Evolutionary conservation across 2,113 vertebrate species (phyloP), one percentile per base, ranked within the genome.

Genomic region (Hemichromis elongatus): DNA sequence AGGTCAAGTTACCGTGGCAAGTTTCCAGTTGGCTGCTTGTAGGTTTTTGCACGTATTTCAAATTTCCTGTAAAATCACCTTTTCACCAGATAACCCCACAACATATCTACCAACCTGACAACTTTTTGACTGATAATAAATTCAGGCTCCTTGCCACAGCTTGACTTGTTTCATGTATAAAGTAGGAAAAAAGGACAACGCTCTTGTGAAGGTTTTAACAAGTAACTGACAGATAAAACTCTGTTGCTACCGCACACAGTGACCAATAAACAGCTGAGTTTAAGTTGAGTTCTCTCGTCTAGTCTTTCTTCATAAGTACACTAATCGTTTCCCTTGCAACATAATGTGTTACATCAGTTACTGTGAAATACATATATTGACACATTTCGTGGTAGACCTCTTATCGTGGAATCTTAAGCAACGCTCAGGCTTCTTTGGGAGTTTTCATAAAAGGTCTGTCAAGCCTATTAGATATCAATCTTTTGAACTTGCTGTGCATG

Each of bases 211-310:
- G 50, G 6, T 1, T 50, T 8, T 52, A 75, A 52, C 26, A 52
- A 50, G 9, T 19, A 75, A 13, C 70, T 75, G 18, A 19, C 30
- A 2, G 50, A 19, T 52, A 14, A 52, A 52, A 8, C 50, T 52
- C 7, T 52, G 50, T 4, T 19, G 42, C 68, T 73, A 47, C 42
- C 42, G 2, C 54, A 26, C 24, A 9, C 2, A 73, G n/a, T 45
- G 21, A 47, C 40, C 68, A 73, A 45, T 47, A 28, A 11, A 47
- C 14, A 47, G 14, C 24, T 52, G 10, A 13, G 10, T 75, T 75
- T 75, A 63, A 37, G 59, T 5, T 63, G 59, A 63, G 19, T 19
- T 0, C 11, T 0, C 6, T 50, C 30, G 6, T 52, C 13, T 30
- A 75, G n/a, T n/a, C n/a, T 33, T 12, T 30, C 45, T 52, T 75